Evolutionary conservation across 2,888 invertebrate genomes (phyloP), one percentile per base, ranked within the genome.

Genomic region (Xestia c-nigrum): DNA sequence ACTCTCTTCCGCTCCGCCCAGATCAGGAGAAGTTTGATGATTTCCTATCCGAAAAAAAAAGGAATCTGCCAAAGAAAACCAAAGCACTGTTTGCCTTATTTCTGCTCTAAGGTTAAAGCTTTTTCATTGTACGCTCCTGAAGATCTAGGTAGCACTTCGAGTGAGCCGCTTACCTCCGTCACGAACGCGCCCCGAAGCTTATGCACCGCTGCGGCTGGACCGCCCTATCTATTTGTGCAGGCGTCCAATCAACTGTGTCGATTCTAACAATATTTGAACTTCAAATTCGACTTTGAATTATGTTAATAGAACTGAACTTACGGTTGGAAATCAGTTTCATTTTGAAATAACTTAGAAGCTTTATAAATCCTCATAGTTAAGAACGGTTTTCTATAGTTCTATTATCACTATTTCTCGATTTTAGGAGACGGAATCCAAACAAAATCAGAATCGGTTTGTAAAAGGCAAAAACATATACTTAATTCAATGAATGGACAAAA

Each of bases 221-320:
- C 87, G 82, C 87, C 89, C 91, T 95, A 95, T 95, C 94, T 94
- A 92, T 94, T 94, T 93, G 90, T 89, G 87, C 94, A 94, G 92
- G 91, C 92, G 90, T 91, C 89, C 90, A 89, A 90, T 91, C 89
- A 85, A 84, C 84, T 83, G 82, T 88, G 84, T 87, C 86, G 84
- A 87, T 87, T 86, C 81, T 78, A 84, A 87, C 85, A 88, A 87
- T 89, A 89, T 88, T 88, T 89, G 86, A 38, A 74, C 72, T 84
- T 81, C 69, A 78, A 76, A 81, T 79, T 83, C 74, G 80, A 78
- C 80, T 87, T 83, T 74, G 59, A 65, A 77, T 66, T 24, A 72
- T 65, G 21, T 47, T 38, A 68, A 24, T 10, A 68, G 47, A 61
- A 77, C 65, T 74, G 24, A 70, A 38, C 24, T 66, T 46, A 55